Conservation (phyloP, 2,113 vertebrate genomes). For the Strix aluco region DNA sequence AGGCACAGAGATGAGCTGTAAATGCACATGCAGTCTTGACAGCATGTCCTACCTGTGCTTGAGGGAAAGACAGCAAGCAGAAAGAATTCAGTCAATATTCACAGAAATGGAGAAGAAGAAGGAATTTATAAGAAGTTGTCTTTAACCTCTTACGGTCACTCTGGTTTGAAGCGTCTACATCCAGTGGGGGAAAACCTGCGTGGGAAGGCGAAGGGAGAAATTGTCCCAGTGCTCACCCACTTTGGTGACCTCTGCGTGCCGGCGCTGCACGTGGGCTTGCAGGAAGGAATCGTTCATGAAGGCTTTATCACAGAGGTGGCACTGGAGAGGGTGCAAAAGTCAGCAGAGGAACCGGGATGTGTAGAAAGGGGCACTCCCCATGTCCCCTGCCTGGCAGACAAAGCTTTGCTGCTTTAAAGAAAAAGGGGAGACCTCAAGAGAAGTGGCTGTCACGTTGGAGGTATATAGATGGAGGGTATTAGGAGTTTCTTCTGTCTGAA, state of each 20-base stretch:
- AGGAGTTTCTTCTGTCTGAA: neutral
- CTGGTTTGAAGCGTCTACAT: neutral
- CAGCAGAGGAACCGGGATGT: neutral
- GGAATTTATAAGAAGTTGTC: neutral
- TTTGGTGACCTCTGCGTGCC: constrained; percentile 55
- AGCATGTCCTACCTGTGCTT: neutral
- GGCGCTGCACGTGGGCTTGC: constrained; percentile 71
- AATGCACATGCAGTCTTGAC: neutral
- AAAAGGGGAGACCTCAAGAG: neutral
- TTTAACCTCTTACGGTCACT: neutral
- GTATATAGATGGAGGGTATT: neutral
- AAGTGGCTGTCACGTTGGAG: rapidly evolving
- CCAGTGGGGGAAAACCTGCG: neutral
- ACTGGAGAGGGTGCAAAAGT: constrained; percentile 45
- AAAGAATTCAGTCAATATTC: neutral
- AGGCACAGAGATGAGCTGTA: neutral
- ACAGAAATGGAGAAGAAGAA: neutral
- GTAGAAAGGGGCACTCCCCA: neutral
- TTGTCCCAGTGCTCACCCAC: constrained; percentile 48
- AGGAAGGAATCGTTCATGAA: constrained; percentile 77
- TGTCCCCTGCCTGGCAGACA: neutral
- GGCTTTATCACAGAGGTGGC: constrained; percentile 78
- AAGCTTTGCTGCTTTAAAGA: neutral
- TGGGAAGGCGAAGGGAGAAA: neutral
- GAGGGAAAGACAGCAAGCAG: neutral